These are phyloP conservation scores for Ceratoteleas bidentatus DNA, from an alignment of 1,140 invertebrate species.

Conservation along the genomic window DNA sequence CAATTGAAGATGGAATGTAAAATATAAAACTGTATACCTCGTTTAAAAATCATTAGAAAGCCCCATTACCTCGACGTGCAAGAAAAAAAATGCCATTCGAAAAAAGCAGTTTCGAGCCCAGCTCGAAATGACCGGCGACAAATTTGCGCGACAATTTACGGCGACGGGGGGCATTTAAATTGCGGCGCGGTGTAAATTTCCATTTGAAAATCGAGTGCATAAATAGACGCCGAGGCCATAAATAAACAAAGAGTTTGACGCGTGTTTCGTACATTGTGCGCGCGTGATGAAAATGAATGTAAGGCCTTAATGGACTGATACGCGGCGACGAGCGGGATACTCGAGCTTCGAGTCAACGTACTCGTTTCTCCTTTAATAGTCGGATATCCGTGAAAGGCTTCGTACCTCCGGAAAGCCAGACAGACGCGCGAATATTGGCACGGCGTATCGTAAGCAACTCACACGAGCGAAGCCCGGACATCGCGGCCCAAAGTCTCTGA, in stretches of 20 bases:
- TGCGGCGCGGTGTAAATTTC: background rate
- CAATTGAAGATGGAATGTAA: too few relatives aligned
- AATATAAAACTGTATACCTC: too few relatives aligned
- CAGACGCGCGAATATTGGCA: constrained; percentile 55
- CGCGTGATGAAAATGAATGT: constrained; percentile 58
- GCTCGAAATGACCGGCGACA: too few relatives aligned
- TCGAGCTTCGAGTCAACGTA: constrained; percentile 64
- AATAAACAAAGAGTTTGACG: constrained; percentile 31
- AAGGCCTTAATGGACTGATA: constrained; percentile 59
- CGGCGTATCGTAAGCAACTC: constrained; percentile 39
- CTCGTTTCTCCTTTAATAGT: constrained; percentile 67
- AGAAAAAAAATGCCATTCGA: too few relatives aligned
- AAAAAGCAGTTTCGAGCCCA: too few relatives aligned
- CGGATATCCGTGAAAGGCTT: constrained; percentile 65
- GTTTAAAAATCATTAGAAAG: too few relatives aligned
- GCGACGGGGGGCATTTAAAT: background rate
- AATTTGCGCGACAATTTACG: too few relatives aligned
- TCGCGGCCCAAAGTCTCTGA: constrained; percentile 11
- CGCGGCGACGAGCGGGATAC: constrained; percentile 45
- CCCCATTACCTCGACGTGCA: too few relatives aligned
- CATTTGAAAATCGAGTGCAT: background rate
- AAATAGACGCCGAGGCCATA: background rate
- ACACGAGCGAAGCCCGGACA: constrained; percentile 22
- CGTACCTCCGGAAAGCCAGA: constrained; percentile 58
- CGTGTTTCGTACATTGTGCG: constrained; percentile 20